phyloP scores from a whole-genome alignment of 2,113 vertebrate species.

The Lampris incognitus region DNA sequence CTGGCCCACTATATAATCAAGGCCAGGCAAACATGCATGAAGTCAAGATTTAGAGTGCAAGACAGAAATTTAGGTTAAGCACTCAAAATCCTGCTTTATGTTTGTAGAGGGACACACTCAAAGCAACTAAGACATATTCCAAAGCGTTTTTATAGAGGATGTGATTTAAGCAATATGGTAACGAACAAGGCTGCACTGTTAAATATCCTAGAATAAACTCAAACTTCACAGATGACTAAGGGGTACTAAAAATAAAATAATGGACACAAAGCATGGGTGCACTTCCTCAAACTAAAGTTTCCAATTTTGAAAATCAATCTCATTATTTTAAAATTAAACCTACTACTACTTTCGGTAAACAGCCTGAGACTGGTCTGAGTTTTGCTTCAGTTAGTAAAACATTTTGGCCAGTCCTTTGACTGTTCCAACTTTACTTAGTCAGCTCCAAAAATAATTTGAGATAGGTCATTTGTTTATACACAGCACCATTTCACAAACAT shows the following conservation, averaged over 20 bases:
- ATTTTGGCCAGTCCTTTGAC: too few species aligned
- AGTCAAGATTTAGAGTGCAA: background rate
- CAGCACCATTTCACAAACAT: slow-evolving; percentile 3
- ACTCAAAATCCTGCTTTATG: background rate
- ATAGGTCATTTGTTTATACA: background rate
- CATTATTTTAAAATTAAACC: too few species aligned
- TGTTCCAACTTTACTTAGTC: too few species aligned
- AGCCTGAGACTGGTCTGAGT: background rate
- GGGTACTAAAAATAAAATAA: background rate
- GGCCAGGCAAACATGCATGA: background rate
- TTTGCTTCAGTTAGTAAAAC: background rate
- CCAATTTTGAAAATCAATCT: background rate
- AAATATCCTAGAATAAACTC: slow-evolving; percentile 18
- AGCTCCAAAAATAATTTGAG: too few species aligned
- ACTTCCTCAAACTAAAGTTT: background rate
- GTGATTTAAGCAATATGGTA: slow-evolving; percentile 50
- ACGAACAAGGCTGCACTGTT: slow-evolving; percentile 51
- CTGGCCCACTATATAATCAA: background rate
- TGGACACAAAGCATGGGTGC: too few species aligned
- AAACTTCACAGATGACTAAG: slow-evolving; percentile 14
- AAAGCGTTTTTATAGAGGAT: slow-evolving; percentile 37
- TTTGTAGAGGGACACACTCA: background rate
- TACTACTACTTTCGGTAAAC: too few species aligned
- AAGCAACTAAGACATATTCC: slow-evolving; percentile 13
- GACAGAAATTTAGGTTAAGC: background rate